phyloP scores from a whole-genome alignment of 2,888 invertebrate species.

The Pharmacophagus antenor region DNA sequence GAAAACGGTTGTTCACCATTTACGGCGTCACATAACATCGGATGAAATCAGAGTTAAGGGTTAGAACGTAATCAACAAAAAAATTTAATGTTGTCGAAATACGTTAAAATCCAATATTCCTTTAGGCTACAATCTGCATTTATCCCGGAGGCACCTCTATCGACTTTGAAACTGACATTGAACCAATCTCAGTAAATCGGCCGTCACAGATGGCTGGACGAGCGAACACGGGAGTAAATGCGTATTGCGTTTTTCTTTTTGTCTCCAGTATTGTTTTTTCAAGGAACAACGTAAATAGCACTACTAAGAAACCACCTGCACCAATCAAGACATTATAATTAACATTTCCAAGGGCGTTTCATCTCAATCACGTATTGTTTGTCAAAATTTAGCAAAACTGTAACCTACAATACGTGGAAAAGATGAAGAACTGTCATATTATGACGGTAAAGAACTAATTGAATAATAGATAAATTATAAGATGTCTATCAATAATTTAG shows the following conservation, averaged over 20 bases:
- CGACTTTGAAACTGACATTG: neutral
- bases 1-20: too few relatives aligned
- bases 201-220: neutral
- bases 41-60: too few relatives aligned
- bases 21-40: too few relatives aligned
- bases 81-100: neutral
- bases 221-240: neutral
- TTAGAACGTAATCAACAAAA: too few relatives aligned
- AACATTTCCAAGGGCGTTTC: too few relatives aligned
- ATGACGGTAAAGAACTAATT: too few relatives aligned
- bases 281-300: neutral
- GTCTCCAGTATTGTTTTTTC: neutral
- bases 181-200: neutral
- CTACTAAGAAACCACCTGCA: neutral
- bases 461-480: too few relatives aligned
- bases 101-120: neutral
- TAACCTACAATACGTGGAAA: too few relatives aligned
- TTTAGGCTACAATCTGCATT: neutral
- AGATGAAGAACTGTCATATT: too few relatives aligned
- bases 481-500: too few relatives aligned
- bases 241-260: neutral
- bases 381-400: too few relatives aligned
- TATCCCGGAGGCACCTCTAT: neutral
- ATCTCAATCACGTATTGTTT: too few relatives aligned
- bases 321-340: neutral